Base-by-base conservation (phyloP, 2,113 vertebrate species). In the Phrynosoma blainvillii region DNA sequence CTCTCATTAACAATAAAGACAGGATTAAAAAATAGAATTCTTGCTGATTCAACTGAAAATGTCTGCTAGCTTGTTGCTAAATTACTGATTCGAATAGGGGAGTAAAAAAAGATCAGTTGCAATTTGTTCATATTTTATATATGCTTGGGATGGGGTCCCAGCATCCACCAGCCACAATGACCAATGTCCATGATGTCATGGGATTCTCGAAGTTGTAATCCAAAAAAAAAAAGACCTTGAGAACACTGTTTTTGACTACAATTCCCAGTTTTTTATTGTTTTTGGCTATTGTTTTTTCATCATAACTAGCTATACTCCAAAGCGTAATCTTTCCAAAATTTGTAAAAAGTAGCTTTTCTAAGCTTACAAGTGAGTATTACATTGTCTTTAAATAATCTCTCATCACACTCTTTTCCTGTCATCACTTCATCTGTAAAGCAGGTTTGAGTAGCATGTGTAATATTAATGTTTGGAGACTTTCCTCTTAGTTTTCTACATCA, bases 1-100 rank as follows among this genome's bases (percentile, higher is more conserved):
- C 94, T 89, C 90, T 94, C 92, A 93, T 94, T 94, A 93, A 87
- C 90, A 92, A 80, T 89, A 93, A 94, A 92, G 92, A 89, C 73
- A 66, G 74, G 54, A 66, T 27, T 32, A 65, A 27, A 62, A 75
- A 79, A 90, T 74, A 90, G 89, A 85, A 87, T 86, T 90, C 82
- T 89, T 89, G 88, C 87, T 89, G 86, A 73, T 5, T 84, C 88
- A 89, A 85, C 89, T 93, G 89, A 88, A 93, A 91, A 79, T 92
- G 86, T 90, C 74, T 56, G 91, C 89, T 90, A 89, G 76, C 85
- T 85, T 87, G 85, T 88, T 86, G 82, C 77, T 56, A 77, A 88
- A 90, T 87, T 88, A 93, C 87, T 87, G 90, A 93, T 82, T 5
- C 68, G 91, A 84, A 91, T 86, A 79, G 87, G 87, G 62, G 82